Evolutionary conservation across 2,888 invertebrate species (phyloP).

Genomic region (Pollenia angustigena): DNA sequence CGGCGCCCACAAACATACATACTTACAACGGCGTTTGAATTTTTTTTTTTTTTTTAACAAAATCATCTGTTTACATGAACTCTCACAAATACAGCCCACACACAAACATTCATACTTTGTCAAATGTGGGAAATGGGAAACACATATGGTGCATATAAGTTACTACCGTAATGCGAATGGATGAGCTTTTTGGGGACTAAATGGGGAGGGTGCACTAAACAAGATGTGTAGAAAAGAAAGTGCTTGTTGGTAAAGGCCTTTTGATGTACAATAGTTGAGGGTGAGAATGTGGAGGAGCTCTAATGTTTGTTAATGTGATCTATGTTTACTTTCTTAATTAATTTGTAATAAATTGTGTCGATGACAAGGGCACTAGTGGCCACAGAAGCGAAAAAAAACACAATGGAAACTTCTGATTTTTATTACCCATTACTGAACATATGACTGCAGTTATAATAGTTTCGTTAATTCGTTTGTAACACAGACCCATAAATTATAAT

Average conservation of each 20-base stretch:
- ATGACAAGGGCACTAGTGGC: conserved; percentile 30
- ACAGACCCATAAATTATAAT: too few relatives aligned
- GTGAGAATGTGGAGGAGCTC: background rate
- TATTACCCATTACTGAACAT: background rate
- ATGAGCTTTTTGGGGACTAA: background rate
- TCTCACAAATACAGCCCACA: background rate
- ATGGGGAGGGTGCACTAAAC: background rate
- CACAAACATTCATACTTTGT: background rate
- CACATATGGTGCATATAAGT: background rate
- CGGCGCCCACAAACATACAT: conserved; percentile 62
- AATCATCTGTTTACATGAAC: conserved; percentile 41
- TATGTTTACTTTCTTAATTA: conserved; percentile 52
- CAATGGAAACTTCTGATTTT: background rate
- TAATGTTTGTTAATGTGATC: conserved; percentile 29
- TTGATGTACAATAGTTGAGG: too few relatives aligned
- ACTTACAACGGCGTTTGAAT: background rate
- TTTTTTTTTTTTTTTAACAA: conserved; percentile 12
- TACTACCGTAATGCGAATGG: background rate
- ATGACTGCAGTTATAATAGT: background rate
- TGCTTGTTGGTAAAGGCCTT: too few relatives aligned
- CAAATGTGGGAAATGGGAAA: conserved; percentile 29
- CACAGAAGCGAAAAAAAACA: background rate
- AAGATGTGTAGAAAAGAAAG: conserved; percentile 9
- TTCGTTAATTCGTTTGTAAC: background rate
- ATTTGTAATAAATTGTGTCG: conserved; percentile 53